Evolutionary conservation across 2,113 vertebrate species (phyloP).

Genomic region (Leucopsar rothschildi): DNA sequence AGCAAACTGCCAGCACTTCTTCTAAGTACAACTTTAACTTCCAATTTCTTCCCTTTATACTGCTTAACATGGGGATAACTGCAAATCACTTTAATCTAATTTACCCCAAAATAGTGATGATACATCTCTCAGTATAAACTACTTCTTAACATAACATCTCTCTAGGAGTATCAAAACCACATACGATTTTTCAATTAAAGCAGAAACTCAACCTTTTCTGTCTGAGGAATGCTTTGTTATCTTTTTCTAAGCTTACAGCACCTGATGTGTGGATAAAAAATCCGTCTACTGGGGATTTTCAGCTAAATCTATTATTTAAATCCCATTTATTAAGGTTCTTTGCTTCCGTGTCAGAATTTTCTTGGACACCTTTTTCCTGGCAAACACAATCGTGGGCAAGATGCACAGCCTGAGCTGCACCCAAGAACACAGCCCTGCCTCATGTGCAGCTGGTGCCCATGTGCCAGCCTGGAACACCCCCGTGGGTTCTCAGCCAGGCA

Average conservation of each 20-base stretch:
- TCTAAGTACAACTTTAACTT: slow-evolving; percentile 19
- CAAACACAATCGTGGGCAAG: neutral
- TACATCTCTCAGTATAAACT: slow-evolving; percentile 32
- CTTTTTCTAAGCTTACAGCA: slow-evolving; percentile 50
- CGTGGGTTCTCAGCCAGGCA: neutral
- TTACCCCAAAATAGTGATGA: slow-evolving; percentile 41
- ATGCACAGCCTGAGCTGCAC: neutral
- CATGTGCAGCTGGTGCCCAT: fast-evolving
- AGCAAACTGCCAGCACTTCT: neutral
- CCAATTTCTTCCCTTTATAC: neutral
- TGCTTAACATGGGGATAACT: slow-evolving; percentile 40
- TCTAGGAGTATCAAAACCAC: slow-evolving; percentile 42
- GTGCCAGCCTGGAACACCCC: neutral
- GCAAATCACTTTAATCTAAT: slow-evolving; percentile 58
- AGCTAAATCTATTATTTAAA: slow-evolving; percentile 64
- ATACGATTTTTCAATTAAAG: slow-evolving; percentile 47
- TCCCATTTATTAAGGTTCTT: slow-evolving; percentile 54
- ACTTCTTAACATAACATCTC: slow-evolving; percentile 35
- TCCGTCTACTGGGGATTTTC: slow-evolving; percentile 45
- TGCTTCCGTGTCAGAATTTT: neutral
- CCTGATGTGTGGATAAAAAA: slow-evolving; percentile 50
- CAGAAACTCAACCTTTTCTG: slow-evolving; percentile 33
- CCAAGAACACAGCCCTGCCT: neutral
- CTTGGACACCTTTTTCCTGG: neutral
- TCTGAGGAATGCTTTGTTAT: slow-evolving; percentile 36